Base-by-base conservation (phyloP, 2,797 vertebrate species). In the Macropodus opercularis region DNA sequence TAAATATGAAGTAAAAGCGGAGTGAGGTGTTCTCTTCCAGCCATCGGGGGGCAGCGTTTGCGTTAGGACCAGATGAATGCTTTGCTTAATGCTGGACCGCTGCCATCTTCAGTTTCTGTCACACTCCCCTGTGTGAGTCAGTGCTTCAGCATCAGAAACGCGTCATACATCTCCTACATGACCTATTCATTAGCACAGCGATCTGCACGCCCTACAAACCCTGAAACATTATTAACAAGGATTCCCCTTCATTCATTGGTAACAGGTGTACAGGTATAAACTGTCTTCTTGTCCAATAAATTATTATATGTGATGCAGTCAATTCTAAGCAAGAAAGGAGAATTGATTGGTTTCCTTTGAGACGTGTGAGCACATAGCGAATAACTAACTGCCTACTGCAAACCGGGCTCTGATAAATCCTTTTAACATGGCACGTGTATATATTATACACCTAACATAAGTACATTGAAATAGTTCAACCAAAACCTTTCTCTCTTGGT, bases 21-120 rank as follows among this genome's bases (percentile, higher is more conserved):
- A n/a, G 17, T 48, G 36, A 64, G 46, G 14, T 76, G 65, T 63
- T n/a, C 40, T 57, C n/a, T 59, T 75, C 42, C 32, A 6, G 12
- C 87, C 91, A 88, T 41, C 38, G 62, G 89, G 46, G 69, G 83
- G 72, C 77, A 79, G 64, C 77, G 62, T 76, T 82, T 60, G 21
- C 23, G 42, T 48, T 38, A 39, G 36, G 15, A 42, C 42, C 49
- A 46, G 44, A 41, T 46, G 12, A 43, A 32, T 41, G 44, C 62
- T 41, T 43, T 64, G 43, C 56, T 62, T 51, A 69, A 31, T 62
- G 44, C 49, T 22, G 34, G 47, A n/a, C 46, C 12, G 47, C 67
- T 72, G 52, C 54, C 60, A 52, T 52, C 46, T 64, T 62, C 73
- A 70, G 42, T 63, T 74, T 51, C 35, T 46, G 72, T 63, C 73